These are phyloP conservation scores for Diadegma fenestrale DNA, from an alignment of 2,888 invertebrate genomes.

Conservation along the genomic window DNA sequence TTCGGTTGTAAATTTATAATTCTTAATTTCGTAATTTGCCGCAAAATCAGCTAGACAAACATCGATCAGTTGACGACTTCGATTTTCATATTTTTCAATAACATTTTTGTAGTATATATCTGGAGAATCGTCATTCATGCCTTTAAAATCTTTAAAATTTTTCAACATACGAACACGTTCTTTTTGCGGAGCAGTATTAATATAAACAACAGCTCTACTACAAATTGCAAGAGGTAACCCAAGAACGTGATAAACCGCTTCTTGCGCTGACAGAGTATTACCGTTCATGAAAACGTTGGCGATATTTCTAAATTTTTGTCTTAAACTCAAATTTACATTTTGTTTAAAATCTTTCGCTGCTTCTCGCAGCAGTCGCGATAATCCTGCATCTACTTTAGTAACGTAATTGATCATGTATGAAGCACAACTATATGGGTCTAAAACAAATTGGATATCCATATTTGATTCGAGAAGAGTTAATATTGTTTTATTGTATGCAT, in stretches of 20 bases:
- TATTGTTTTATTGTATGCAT: constrained; percentile 63
- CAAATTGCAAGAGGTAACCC: constrained; percentile 68
- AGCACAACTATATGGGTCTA: constrained; percentile 62
- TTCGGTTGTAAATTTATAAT: constrained; percentile 26
- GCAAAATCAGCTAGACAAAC: constrained; percentile 50
- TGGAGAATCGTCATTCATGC: constrained; percentile 35
- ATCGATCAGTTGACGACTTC: background rate
- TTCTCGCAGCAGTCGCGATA: constrained; percentile 57
- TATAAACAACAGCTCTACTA: constrained; percentile 66
- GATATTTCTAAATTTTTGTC: constrained; percentile 69
- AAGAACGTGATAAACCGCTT: constrained; percentile 71
- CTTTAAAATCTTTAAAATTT: constrained; percentile 38
- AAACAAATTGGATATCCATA: constrained; percentile 67
- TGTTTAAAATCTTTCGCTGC: constrained; percentile 68
- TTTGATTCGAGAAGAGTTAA: constrained; percentile 56
- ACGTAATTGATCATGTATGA: constrained; percentile 64
- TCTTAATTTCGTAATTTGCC: constrained; percentile 19
- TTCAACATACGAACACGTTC: constrained; percentile 65
- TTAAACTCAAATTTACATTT: constrained; percentile 63
- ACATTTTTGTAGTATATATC: too few relatives aligned
- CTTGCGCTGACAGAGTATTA: constrained; percentile 71
- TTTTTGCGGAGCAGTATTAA: constrained; percentile 62
- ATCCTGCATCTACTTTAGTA: constrained; percentile 61
- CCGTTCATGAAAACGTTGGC: constrained; percentile 70
- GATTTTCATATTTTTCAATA: too few relatives aligned